phyloP scores from a whole-genome alignment of 2,888 invertebrate species.

The Smittia aterrima region DNA sequence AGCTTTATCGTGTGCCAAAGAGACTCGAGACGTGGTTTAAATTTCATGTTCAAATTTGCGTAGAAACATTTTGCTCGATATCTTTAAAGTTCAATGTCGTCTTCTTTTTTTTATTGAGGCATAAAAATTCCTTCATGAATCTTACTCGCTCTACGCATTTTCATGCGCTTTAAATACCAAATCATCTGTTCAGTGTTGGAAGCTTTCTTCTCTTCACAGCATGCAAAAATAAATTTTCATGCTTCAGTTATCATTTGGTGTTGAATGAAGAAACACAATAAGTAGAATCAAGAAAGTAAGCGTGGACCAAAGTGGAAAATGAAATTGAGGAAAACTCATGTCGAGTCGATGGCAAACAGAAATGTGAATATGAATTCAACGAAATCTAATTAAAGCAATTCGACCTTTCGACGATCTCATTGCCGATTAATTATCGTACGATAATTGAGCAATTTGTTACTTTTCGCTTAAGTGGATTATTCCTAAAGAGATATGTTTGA shows the following conservation, averaged over 20 bases:
- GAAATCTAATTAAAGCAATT: neutral
- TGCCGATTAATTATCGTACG: too few species aligned
- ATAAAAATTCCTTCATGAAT: neutral
- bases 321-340: neutral
- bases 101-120: too few species aligned
- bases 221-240: slow-evolving; percentile 16
- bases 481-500: too few species aligned
- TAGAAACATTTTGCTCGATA: too few species aligned
- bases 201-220: neutral
- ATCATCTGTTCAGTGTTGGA: slow-evolving; percentile 12
- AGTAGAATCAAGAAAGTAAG: neutral
- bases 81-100: too few species aligned
- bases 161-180: neutral
- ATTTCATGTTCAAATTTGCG: too few species aligned
- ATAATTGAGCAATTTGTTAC: too few species aligned
- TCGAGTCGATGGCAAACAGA: neutral
- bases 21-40: too few species aligned
- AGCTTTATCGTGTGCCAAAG: neutral
- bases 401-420: too few species aligned
- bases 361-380: neutral
- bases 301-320: slow-evolving; percentile 17
- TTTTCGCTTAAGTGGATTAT: too few species aligned
- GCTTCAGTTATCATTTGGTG: slow-evolving; percentile 30
- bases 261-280: slow-evolving; percentile 9
- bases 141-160: neutral